Evolutionary conservation across 2,888 invertebrate species (phyloP).

Genomic region (Drosophila kambysellisi): DNA sequence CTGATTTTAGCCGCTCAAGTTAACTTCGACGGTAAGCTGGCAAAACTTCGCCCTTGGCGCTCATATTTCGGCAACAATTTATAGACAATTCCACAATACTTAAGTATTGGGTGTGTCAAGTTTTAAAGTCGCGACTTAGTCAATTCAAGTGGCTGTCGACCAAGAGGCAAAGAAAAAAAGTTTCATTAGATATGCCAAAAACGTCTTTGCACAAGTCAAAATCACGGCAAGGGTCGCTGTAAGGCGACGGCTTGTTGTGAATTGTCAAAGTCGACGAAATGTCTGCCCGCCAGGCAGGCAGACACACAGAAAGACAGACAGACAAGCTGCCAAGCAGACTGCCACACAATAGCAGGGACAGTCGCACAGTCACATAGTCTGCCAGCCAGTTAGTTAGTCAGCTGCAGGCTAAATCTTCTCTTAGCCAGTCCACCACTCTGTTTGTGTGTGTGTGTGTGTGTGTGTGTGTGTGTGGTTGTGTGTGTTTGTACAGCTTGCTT

Average conservation of each 20-base stretch:
- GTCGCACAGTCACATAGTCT: conserved; percentile 30
- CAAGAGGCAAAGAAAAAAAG: conserved; percentile 18
- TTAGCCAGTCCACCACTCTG: conserved; percentile 7
- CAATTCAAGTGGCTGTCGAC: conserved; percentile 54
- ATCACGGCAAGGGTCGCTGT: conserved; percentile 41
- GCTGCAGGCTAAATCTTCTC: conserved; percentile 59
- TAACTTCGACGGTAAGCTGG: conserved; percentile 54
- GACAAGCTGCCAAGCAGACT: conserved; percentile 10
- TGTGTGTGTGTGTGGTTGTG: conserved; percentile 20
- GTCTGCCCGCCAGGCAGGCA: conserved; percentile 29
- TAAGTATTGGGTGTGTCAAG: conserved; percentile 29
- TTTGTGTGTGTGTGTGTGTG: conserved; percentile 13
- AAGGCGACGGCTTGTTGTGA: conserved; percentile 22
- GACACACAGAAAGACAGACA: conserved; percentile 9
- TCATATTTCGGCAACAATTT: conserved; percentile 65
- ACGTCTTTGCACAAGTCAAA: conserved; percentile 54
- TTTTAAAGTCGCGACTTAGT: conserved; percentile 53
- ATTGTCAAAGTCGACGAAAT: conserved; percentile 67
- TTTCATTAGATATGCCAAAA: conserved; percentile 69
- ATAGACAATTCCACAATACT: conserved; percentile 45
- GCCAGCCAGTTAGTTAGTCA: conserved; percentile 53
- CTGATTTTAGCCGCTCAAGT: conserved; percentile 76
- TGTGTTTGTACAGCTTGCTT: conserved; percentile 50
- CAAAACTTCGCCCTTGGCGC: conserved; percentile 65
- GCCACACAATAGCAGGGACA: conserved; percentile 8